Percentiles rank a stretch among this genome's conserved stretches.
Conservation (phyloP, 2,113 vertebrate species). For the Morone chrysops region DNA sequence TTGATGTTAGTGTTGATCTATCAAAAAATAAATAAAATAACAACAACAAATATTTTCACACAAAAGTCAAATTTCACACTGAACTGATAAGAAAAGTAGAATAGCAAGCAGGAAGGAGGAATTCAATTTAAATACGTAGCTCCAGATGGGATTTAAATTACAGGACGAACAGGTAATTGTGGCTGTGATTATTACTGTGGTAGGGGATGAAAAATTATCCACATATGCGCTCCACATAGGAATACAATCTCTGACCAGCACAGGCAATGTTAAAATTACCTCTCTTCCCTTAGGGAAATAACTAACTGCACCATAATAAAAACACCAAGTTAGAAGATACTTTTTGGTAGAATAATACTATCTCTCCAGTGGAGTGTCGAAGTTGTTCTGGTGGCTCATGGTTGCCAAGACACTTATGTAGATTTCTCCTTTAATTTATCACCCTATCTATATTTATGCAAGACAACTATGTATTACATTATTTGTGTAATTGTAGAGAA, state of each 20-base stretch:
- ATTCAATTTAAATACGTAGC: too few species aligned
- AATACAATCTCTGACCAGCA: background rate
- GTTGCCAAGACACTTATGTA: background rate
- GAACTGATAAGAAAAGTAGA: background rate
- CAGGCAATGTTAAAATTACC: background rate
- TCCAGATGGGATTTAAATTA: background rate
- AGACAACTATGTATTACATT: background rate
- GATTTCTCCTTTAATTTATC: too few species aligned
- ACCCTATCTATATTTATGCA: too few species aligned
- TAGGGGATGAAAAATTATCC: background rate
- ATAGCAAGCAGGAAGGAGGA: background rate
- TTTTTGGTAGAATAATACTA: too few species aligned
- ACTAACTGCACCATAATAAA: background rate
- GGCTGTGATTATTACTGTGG: background rate
- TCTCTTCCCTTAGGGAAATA: background rate
- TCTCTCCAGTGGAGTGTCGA: background rate
- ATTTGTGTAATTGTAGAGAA: background rate
- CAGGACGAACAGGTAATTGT: background rate
- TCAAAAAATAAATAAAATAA: too few species aligned
- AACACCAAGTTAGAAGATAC: background rate
- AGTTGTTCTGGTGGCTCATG: background rate
- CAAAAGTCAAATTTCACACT: background rate
- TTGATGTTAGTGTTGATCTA: too few species aligned
- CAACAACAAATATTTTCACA: too few species aligned
- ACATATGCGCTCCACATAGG: background rate